phyloP scores from a whole-genome alignment of 2,888 invertebrate genomes.

The Drosophila algonquin region DNA sequence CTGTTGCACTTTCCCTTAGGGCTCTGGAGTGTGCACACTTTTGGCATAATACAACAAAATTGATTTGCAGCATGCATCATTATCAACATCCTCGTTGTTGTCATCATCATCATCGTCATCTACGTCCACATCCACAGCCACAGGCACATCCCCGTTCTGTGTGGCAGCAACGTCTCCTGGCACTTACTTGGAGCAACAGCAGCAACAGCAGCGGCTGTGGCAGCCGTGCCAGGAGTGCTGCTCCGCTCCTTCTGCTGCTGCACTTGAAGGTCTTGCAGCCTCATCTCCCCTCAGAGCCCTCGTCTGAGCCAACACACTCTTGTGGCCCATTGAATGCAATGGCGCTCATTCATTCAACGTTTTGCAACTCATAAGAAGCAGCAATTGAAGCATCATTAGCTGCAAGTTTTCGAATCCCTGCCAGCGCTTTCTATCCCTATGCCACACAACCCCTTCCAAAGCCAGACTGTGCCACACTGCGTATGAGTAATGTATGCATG shows the following conservation, averaged over 20 bases:
- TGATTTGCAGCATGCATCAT: conserved; percentile 81
- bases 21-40: conserved; percentile 55
- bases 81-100: conserved; percentile 62
- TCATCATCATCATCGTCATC: conserved; percentile 17
- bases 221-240: not conserved
- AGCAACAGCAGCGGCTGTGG: conserved; percentile 4
- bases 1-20: conserved; percentile 43
- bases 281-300: not conserved
- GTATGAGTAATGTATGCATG: conserved; percentile 74
- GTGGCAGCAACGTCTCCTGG: conserved; percentile 31
- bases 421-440: not conserved
- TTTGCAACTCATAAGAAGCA: conserved; percentile 73
- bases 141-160: conserved; percentile 12
- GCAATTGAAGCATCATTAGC: conserved; percentile 77
- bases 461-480: conserved; percentile 42
- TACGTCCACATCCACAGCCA: not conserved
- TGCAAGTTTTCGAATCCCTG: conserved; percentile 60
- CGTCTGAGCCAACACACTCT: conserved; percentile 21
- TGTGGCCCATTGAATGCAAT: conserved; percentile 66
- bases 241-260: conserved; percentile 23
- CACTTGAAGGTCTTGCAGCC: conserved; percentile 43
- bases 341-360: conserved; percentile 73
- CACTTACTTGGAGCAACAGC: conserved; percentile 55
- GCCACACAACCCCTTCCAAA: not conserved
- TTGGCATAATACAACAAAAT: conserved; percentile 80